Percentiles rank a stretch among this genome's conserved stretches.
phyloP scores from a whole-genome alignment of 2,113 vertebrate genomes.

The Onychorhynchus coronatus region DNA sequence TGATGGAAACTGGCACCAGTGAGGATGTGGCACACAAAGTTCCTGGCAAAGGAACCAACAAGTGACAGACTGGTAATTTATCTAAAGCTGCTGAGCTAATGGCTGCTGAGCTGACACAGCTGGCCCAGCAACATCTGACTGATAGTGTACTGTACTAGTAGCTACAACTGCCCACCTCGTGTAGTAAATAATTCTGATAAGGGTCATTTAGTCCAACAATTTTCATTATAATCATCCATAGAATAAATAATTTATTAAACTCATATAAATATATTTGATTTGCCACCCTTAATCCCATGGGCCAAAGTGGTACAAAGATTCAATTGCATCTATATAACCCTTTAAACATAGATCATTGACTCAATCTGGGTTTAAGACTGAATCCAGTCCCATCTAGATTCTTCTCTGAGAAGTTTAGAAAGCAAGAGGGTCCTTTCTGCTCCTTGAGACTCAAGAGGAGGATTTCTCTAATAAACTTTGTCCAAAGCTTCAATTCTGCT shows the following conservation, averaged over 20 bases:
- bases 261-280: background rate
- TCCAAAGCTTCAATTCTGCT: background rate
- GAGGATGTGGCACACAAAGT: background rate
- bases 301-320: background rate
- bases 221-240: background rate
- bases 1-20: background rate
- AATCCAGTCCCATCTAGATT: background rate
- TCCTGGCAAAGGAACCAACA: background rate
- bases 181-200: background rate
- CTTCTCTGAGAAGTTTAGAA: background rate
- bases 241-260: background rate
- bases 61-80: background rate
- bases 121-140: background rate
- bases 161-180: background rate
- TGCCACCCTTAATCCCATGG: background rate
- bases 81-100: background rate
- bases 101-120: background rate
- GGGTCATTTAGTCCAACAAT: background rate
- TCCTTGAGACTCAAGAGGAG: background rate
- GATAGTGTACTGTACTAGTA: background rate
- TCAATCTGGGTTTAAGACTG: background rate
- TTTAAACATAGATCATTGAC: background rate
- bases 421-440: background rate
- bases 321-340: background rate
- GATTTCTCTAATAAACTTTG: background rate